A percentile compares a stretch with the other conserved stretches of the same genome.
These are phyloP conservation scores for human (Homo sapiens) DNA, from an alignment of 2,113 vertebrate species.

Conservation along the genomic window DNA sequence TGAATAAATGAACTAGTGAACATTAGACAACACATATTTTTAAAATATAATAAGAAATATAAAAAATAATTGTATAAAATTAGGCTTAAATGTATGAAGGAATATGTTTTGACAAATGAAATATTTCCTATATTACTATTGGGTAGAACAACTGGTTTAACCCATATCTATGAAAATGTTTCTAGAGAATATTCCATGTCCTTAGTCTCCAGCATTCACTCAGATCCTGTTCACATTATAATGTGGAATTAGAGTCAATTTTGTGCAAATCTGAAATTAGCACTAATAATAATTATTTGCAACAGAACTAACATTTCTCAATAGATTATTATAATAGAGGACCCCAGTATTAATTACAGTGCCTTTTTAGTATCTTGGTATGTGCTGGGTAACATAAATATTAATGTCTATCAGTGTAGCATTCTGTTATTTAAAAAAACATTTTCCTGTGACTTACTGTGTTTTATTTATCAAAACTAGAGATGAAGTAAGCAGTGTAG, in stretches of 20 bases:
- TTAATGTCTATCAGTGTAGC: neutral
- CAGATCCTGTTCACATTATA: neutral
- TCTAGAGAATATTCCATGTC: accelerated
- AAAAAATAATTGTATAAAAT: neutral
- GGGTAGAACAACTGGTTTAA: neutral
- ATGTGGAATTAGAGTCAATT: neutral
- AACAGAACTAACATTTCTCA: neutral
- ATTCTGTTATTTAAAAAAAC: neutral
- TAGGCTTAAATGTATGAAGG: neutral
- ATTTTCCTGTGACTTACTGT: neutral
- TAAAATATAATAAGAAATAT: neutral
- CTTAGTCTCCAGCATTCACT: neutral
- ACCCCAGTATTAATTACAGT: neutral
- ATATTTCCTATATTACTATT: neutral
- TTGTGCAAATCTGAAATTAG: neutral
- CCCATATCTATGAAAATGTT: neutral
- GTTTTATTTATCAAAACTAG: constrained; percentile 22
- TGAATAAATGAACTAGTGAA: neutral
- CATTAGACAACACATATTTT: neutral
- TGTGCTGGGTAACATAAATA: neutral
- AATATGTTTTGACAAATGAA: neutral
- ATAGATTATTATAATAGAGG: neutral
- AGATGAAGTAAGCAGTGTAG: neutral
- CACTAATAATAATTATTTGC: neutral
- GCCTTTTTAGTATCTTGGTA: neutral